phyloP scores from a whole-genome alignment of 2,797 vertebrate species.

The Huso huso region DNA sequence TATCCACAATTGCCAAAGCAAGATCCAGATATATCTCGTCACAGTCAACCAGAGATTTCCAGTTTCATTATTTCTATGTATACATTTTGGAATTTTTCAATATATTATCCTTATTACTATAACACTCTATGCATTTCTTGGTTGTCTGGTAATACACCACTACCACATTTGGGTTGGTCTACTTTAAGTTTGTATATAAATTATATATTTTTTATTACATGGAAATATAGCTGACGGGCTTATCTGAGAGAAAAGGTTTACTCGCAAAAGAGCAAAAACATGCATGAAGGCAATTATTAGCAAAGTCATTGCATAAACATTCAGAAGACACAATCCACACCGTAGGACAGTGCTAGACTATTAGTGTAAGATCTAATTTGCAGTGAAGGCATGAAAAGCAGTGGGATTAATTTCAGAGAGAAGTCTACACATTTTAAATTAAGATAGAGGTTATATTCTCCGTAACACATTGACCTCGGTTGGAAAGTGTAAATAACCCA shows the following conservation, averaged over 20 bases:
- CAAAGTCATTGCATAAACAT: neutral
- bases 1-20: no score
- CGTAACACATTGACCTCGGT: neutral
- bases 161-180: no score
- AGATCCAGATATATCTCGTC: no score
- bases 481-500: neutral
- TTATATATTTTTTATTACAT: no score
- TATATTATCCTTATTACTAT: no score
- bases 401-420: neutral
- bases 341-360: neutral
- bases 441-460: neutral
- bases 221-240: no score
- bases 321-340: neutral
- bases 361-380: conserved; percentile 1
- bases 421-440: conserved; percentile 2
- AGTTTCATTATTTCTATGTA: no score
- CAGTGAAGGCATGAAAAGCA: neutral
- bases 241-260: neutral
- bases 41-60: no score
- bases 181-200: no score
- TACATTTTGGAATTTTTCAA: no score
- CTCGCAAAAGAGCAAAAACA: neutral
- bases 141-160: no score
- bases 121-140: no score
- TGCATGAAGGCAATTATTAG: neutral